A percentile compares a stretch with the other conserved stretches of the same genome.
These are phyloP conservation scores for Asbolus verrucosus DNA, from an alignment of 1,140 invertebrate genomes.

Conservation along the genomic window DNA sequence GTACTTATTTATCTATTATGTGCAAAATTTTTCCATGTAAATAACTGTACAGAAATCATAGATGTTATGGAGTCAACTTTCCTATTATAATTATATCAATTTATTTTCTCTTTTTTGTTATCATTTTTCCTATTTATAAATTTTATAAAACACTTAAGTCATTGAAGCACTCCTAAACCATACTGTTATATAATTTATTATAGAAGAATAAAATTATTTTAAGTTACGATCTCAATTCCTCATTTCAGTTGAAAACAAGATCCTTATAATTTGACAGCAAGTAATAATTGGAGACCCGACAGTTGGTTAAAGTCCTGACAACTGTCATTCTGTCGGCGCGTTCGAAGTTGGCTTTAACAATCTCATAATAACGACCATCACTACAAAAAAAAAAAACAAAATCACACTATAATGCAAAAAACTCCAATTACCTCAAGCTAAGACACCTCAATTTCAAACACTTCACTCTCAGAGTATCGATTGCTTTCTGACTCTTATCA, in stretches of 20 bases:
- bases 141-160: slow-evolving; percentile 35
- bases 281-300: slow-evolving; percentile 90
- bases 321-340: slow-evolving; percentile 96
- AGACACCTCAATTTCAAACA: slow-evolving; percentile 88
- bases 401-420: no score
- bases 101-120: slow-evolving; percentile 18
- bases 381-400: slow-evolving; percentile 70
- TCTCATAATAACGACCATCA: slow-evolving; percentile 99
- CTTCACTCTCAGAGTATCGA: slow-evolving; percentile 90
- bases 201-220: slow-evolving; percentile 39
- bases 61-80: slow-evolving; percentile 7
- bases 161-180: slow-evolving; percentile 21
- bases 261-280: slow-evolving; percentile 93
- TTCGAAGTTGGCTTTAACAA: slow-evolving; percentile 99
- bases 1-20: slow-evolving; percentile 26
- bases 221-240: slow-evolving; percentile 36
- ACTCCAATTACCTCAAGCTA: slow-evolving; percentile 80
- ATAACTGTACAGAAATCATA: slow-evolving; percentile 25
- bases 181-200: slow-evolving; percentile 37
- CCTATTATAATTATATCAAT: slow-evolving; percentile 8
- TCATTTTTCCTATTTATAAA: slow-evolving; percentile 13
- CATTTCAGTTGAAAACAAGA: slow-evolving; percentile 86
- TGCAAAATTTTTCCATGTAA: slow-evolving; percentile 21
- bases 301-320: slow-evolving; percentile 95
- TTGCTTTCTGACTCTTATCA: slow-evolving; percentile 98